Evolutionary conservation across 2,113 vertebrate species (phyloP).

Genomic region (Chroicocephalus ridibundus): DNA sequence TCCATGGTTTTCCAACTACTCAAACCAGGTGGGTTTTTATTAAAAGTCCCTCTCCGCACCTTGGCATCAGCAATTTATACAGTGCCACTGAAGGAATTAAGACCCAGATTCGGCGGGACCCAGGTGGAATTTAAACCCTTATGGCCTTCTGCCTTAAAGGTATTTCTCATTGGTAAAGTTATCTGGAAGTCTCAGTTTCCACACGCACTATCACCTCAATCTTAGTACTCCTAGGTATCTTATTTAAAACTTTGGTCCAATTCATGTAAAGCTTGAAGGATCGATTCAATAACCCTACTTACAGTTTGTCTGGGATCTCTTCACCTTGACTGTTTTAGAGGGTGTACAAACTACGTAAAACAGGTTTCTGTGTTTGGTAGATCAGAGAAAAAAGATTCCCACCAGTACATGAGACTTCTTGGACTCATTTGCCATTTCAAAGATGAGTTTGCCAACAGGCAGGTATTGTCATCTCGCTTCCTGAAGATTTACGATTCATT

Average conservation of each 20-base stretch:
- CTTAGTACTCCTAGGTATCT: background rate
- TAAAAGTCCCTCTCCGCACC: background rate
- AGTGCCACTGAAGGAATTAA: background rate
- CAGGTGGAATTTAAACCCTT: background rate
- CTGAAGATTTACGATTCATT: background rate
- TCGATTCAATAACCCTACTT: background rate
- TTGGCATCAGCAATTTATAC: background rate
- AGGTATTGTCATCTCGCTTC: accelerated
- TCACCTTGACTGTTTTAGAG: background rate
- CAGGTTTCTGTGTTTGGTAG: background rate
- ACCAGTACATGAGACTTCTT: background rate
- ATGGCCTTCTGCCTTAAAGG: background rate
- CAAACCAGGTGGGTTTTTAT: background rate
- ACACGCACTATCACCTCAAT: background rate
- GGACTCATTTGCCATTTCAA: background rate
- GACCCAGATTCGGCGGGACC: background rate
- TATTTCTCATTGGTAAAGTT: background rate
- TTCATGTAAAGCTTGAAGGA: background rate
- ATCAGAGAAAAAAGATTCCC: background rate
- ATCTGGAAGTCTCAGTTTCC: background rate
- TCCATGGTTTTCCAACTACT: background rate
- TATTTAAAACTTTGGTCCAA: background rate
- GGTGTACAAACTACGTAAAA: background rate
- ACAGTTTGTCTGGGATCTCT: background rate
- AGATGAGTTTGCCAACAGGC: background rate